Conservation (phyloP, 2,797 vertebrate genomes). For the Halcyon chelicuti region DNA sequence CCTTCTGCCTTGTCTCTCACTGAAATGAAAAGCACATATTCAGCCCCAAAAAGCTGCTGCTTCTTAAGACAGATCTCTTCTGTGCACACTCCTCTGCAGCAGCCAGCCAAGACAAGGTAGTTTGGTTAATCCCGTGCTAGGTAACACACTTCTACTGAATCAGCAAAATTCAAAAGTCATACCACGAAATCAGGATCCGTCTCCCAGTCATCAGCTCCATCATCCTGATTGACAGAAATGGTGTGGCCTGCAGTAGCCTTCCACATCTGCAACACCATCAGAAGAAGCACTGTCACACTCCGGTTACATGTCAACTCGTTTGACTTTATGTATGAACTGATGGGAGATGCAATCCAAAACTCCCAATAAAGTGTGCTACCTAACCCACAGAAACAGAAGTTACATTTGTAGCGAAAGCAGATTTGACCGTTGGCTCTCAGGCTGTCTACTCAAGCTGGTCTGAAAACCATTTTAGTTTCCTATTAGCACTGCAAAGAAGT, state of each 20-base stretch:
- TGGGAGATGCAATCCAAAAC: not conserved
- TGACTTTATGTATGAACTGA: not conserved
- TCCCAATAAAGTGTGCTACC: not conserved
- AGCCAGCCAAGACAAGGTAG: not conserved
- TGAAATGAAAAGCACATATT: not conserved
- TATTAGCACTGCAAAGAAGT: not conserved
- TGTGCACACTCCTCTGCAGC: no score
- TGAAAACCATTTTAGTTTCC: not conserved
- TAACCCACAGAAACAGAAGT: not conserved
- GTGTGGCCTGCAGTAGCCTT: constrained; percentile 90
- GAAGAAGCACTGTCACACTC: not conserved
- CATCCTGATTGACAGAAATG: constrained; percentile 79
- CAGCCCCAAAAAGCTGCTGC: not conserved
- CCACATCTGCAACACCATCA: constrained; percentile 88
- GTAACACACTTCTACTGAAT: rapidly evolving
- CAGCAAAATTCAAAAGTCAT: not conserved
- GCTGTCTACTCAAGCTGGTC: not conserved
- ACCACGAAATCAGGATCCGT: constrained; percentile 98
- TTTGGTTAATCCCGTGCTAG: rapidly evolving
- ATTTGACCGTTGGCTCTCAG: not conserved
- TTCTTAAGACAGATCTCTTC: not conserved
- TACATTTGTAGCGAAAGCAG: not conserved
- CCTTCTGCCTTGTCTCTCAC: not conserved
- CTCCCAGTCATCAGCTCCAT: constrained; percentile 93
- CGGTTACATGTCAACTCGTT: not conserved